These are phyloP conservation scores for Cairina moschata DNA, from an alignment of 2,113 vertebrate species.

Conservation along the genomic window DNA sequence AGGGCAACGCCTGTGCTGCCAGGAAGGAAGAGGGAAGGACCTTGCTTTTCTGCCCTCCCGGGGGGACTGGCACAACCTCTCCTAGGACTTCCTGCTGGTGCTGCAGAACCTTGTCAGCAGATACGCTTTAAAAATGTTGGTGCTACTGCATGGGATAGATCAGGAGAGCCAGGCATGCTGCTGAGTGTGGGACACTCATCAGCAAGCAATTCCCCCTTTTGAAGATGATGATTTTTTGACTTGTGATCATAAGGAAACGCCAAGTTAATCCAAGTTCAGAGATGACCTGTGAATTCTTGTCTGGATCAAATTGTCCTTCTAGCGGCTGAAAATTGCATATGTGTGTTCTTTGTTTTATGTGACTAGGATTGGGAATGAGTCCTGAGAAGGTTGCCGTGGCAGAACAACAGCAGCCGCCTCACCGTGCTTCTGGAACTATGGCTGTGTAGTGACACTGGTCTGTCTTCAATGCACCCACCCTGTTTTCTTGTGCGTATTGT, in stretches of 20 bases:
- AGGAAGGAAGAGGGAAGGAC: background rate
- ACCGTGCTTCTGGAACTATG: background rate
- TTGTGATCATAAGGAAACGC: background rate
- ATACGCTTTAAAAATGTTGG: background rate
- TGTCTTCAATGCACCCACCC: background rate
- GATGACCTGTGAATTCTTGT: background rate
- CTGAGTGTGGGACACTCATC: background rate
- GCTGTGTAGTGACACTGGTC: background rate
- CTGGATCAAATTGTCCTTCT: background rate
- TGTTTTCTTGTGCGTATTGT: background rate
- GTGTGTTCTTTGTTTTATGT: background rate
- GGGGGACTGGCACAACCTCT: background rate
- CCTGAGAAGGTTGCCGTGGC: background rate
- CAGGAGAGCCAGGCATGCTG: background rate
- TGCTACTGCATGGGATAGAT: background rate
- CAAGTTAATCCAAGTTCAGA: background rate
- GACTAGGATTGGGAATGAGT: background rate
- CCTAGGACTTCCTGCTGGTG: background rate
- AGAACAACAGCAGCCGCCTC: background rate
- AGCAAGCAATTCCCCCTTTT: background rate
- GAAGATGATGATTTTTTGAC: background rate
- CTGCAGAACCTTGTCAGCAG: background rate
- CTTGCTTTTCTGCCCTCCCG: background rate
- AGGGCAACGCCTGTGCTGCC: background rate
- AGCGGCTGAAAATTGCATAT: rapidly evolving